phyloP scores from a whole-genome alignment of 2,113 vertebrate genomes.

The Marmota flaviventris region DNA sequence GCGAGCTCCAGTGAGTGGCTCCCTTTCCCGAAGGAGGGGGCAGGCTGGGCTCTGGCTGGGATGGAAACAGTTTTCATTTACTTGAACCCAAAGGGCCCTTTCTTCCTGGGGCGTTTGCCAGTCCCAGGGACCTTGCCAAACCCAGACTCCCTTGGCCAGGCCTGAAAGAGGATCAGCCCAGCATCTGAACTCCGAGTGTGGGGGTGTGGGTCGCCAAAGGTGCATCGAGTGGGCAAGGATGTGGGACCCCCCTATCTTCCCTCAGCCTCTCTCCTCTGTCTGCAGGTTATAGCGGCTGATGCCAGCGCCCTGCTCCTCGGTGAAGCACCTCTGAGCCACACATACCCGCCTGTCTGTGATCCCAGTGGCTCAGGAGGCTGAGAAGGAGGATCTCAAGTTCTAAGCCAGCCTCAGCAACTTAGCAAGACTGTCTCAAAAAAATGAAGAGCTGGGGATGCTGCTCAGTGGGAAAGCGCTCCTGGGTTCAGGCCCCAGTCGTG shows the following conservation, averaged over 20 bases:
- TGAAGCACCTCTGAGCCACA: neutral
- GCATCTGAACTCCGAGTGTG: neutral
- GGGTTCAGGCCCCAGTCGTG: too few species aligned
- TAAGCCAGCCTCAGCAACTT: too few species aligned
- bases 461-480: too few species aligned
- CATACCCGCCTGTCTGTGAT: too few species aligned
- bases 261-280: neutral
- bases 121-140: neutral
- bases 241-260: rapidly evolving
- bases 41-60: neutral
- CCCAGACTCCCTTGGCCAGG: neutral
- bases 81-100: rapidly evolving
- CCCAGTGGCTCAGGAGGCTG: too few species aligned
- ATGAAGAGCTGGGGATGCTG: too few species aligned
- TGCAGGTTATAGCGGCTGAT: constrained; percentile 60
- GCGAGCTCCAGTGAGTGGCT: constrained; percentile 86
- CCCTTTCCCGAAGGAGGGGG: rapidly evolving
- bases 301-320: neutral
- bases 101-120: rapidly evolving
- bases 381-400: too few species aligned
- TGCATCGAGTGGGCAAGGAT: rapidly evolving
- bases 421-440: too few species aligned
- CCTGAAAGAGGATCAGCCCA: rapidly evolving
- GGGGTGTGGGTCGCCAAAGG: neutral
- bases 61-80: neutral